phyloP scores from a whole-genome alignment of 1,140 invertebrate genomes.

The Panagrolaimus sp. region DNA sequence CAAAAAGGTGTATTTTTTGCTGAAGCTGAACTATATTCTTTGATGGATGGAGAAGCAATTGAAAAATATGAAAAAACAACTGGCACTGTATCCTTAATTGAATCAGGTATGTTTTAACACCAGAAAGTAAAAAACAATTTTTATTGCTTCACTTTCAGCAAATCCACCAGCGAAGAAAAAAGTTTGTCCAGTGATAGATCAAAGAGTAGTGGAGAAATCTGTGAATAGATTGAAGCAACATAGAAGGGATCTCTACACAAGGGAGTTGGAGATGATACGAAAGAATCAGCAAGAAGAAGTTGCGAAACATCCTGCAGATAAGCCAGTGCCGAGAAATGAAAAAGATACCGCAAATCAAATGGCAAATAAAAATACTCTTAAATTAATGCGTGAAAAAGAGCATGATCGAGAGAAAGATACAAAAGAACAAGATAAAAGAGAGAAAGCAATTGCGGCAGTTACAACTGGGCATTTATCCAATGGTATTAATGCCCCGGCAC shows the following conservation, averaged over 20 bases:
- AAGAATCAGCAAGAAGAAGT: neutral
- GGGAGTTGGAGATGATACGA: neutral
- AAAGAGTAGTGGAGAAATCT: neutral
- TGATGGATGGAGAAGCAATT: slow-evolving; percentile 77
- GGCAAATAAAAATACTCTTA: neutral
- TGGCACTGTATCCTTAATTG: slow-evolving; percentile 65
- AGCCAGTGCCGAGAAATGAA: neutral
- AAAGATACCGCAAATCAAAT: neutral
- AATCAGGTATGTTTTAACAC: slow-evolving; percentile 3
- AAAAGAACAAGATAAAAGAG: neutral
- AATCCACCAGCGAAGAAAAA: neutral
- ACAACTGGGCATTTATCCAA: neutral
- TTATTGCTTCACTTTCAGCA: neutral
- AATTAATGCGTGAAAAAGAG: neutral
- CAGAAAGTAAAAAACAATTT: neutral
- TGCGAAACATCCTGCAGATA: neutral
- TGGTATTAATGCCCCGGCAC: too few relatives aligned
- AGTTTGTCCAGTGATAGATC: neutral
- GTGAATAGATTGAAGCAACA: neutral
- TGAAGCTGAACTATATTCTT: slow-evolving; percentile 86
- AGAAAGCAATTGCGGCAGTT: neutral
- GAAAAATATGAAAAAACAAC: slow-evolving; percentile 83
- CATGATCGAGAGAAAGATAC: slow-evolving; percentile 8
- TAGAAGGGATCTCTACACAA: neutral
- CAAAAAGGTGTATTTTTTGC: slow-evolving; percentile 96